Conservation (phyloP, 2,888 invertebrate genomes). For the Hirudinaria manillensis region DNA sequence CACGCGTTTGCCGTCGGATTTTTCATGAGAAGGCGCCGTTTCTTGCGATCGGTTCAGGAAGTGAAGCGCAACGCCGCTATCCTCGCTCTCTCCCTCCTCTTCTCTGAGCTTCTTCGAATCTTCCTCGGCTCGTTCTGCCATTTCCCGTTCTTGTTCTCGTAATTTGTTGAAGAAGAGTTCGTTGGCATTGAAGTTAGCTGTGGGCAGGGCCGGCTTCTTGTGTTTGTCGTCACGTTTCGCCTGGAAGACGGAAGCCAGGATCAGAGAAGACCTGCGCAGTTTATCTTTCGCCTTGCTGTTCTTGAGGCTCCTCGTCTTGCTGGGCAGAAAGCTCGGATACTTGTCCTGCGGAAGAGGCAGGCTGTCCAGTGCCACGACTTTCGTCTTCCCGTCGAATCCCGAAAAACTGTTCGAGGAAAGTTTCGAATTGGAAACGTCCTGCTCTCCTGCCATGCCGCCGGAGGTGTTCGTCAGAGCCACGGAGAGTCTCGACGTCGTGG, state of each 20-base stretch:
- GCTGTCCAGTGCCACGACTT: background rate
- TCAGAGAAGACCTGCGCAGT: conserved; percentile 16
- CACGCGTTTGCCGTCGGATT: too few relatives aligned
- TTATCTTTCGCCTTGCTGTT: background rate
- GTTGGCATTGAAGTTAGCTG: conserved; percentile 22
- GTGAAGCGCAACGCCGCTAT: conserved; percentile 19
- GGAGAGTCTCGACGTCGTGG: background rate
- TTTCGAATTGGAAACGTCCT: background rate
- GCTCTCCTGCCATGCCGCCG: background rate
- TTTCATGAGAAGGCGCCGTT: too few relatives aligned
- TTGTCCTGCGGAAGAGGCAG: background rate
- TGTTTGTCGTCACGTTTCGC: conserved; percentile 3
- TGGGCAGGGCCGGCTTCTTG: background rate
- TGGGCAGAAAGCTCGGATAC: background rate
- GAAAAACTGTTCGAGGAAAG: conserved; percentile 20
- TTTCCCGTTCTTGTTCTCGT: conserved; percentile 23
- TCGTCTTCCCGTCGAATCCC: conserved; percentile 6
- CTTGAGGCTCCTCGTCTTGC: background rate
- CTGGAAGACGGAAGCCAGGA: conserved; percentile 5
- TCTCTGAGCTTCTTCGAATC: background rate
- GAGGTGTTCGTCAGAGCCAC: background rate
- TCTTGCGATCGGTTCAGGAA: too few relatives aligned
- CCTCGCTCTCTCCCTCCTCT: conserved; percentile 18
- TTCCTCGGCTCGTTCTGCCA: background rate
- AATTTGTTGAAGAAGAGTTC: conserved; percentile 19